Percentiles rank a stretch among this genome's conserved stretches.
Evolutionary conservation across 1,140 invertebrate species (phyloP).

Genomic region (Cherax destructor): DNA sequence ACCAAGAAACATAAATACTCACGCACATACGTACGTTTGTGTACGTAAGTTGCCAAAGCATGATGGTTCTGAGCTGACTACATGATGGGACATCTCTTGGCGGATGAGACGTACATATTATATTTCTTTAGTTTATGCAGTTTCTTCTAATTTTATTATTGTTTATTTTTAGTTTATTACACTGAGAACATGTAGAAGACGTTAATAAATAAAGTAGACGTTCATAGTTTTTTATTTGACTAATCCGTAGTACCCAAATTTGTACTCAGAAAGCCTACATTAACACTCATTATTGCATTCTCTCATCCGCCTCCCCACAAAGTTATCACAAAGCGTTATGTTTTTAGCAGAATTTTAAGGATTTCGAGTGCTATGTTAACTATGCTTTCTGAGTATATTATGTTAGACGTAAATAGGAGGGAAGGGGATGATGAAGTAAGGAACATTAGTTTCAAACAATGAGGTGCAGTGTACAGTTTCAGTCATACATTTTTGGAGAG

Average conservation of each 20-base stretch:
- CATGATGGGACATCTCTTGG: too few relatives aligned
- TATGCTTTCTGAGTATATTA: conserved; percentile 46
- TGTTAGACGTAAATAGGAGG: background rate
- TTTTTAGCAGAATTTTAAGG: background rate
- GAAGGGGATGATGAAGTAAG: too few relatives aligned
- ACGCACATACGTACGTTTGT: too few relatives aligned
- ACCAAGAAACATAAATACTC: too few relatives aligned
- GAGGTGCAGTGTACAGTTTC: too few relatives aligned
- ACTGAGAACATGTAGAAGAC: conserved; percentile 6
- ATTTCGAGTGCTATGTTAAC: background rate
- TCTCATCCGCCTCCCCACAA: conserved; percentile 11
- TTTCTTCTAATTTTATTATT: background rate
- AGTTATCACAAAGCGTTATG: background rate
- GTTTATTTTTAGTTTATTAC: background rate
- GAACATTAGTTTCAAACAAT: too few relatives aligned
- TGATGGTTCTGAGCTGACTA: too few relatives aligned
- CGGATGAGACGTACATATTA: background rate
- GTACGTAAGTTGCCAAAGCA: too few relatives aligned
- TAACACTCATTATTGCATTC: background rate
- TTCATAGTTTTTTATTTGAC: conserved; percentile 35
- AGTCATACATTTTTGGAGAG: too few relatives aligned
- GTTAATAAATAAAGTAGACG: conserved; percentile 28
- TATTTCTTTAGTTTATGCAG: background rate
- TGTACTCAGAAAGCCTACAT: conserved; percentile 43
- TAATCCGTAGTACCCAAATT: conserved; percentile 4